Percentiles rank a stretch among this genome's conserved stretches.
Conservation (phyloP, 1,140 invertebrate genomes). For the Lepidurus packardi region DNA sequence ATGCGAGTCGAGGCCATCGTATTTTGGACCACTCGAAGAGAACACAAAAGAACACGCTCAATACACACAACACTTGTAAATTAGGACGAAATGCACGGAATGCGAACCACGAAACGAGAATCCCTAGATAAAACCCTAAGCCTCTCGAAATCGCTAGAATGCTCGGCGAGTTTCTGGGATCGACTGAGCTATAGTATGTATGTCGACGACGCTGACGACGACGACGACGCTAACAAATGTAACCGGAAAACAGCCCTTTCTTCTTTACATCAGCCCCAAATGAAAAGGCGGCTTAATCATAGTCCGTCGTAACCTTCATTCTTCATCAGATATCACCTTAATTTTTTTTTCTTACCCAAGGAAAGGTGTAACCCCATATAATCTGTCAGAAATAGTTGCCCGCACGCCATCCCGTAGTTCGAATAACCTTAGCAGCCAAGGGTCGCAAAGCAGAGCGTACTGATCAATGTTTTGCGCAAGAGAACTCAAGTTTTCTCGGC, state of each 20-base stretch:
- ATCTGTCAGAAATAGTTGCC: no score
- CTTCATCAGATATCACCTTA: no score
- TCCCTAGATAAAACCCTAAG: not conserved
- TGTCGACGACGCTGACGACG: constrained; percentile 7
- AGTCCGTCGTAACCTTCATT: no score
- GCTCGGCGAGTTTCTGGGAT: constrained; percentile 11
- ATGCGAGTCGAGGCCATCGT: not conserved
- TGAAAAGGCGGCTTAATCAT: not conserved
- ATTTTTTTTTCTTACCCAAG: no score
- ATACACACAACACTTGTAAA: no score
- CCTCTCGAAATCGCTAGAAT: not conserved
- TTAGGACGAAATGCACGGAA: no score
- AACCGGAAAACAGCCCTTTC: not conserved
- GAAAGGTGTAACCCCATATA: no score
- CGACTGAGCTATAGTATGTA: constrained; percentile 14
- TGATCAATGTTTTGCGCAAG: constrained; percentile 12
- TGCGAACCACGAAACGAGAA: no score
- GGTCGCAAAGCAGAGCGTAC: not conserved
- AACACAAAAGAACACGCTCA: no score
- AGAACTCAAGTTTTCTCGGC: not conserved
- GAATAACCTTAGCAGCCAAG: no score
- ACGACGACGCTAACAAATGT: constrained; percentile 4
- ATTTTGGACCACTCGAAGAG: no score
- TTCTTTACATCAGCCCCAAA: not conserved
- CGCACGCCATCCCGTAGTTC: no score